Evolutionary conservation across 2,888 invertebrate species (phyloP), one percentile per base, ranked within the genome.

Genomic region (Melikaiella ostensackeni): DNA sequence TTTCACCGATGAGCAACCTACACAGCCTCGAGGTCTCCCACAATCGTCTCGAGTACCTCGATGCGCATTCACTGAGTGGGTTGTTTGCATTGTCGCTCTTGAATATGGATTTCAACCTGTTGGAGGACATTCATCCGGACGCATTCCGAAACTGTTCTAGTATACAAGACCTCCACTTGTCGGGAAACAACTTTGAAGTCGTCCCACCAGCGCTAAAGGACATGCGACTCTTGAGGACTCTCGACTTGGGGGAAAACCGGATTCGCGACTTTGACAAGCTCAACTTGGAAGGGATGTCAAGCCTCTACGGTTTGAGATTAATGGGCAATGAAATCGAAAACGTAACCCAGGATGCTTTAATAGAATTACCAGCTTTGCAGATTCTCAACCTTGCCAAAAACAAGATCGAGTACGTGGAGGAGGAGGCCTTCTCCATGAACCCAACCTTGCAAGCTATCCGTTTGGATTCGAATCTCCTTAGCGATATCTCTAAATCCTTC

Each of bases 131-230:
- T 79, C 97, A 98, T 91, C 95, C 96, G 64, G 96, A 97, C 89
- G 97, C 97, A 79, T 97, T 98, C 89, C 94, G 96, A 87, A 98
- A 98, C 92, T 97, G 97, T 89, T 97, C 97, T 84, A 96, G 96
- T 81, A 93, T 98, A 88, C 96, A 97, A 92, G 98, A 98, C 92
- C 93, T 98, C 85, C 97, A 97, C 93, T 93, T 98, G 88, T 97
- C 97, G 92, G 96, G 96, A 80, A 98, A 98, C 92, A 94, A 95
- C 88, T 93, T 98, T 87, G 95, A 95, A 89, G 93, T 94, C 86
- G 95, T 97, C 86, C 98, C 98, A 63, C 91, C 95, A 86, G 97
- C 97, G 33, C 92, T 98, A 80, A 94, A 95, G 89, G 96, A 97
- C 92, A 96, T 98, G 96, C 94, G 96, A 83, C 93, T 97, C 87